Evolutionary conservation across 2,797 vertebrate species (phyloP), one percentile per base, ranked within the genome.

Genomic region (Trichosurus vulpecula): DNA sequence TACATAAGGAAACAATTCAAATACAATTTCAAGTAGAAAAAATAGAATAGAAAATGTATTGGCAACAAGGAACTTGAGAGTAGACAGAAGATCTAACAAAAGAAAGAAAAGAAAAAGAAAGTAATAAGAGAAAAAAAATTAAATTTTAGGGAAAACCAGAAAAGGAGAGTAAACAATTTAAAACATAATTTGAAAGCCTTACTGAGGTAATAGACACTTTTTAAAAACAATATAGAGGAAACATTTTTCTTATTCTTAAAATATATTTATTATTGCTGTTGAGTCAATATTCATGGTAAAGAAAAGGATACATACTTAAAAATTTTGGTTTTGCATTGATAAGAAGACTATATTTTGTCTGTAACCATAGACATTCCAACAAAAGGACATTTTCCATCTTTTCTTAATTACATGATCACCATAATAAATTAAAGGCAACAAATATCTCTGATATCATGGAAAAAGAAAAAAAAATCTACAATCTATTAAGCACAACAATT

Each of bases 241-340:
- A 13, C 31, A 61, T 61, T 61, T 61, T 61, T 97, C 96, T 96
- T 97, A 93, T 96, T 98, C 98, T 98, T 97, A 98, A 98, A 99
- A 98, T 96, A 97, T 87, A 98, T 99, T 99, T 99, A 98, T 99
- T 99, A 97, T 96, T 95, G 98, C 98, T 97, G 97, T 94, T 74
- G 97, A 98, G 95, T 98, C 97, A 96, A 96, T 94, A 96, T 97
- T 74, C 96, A 95, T 29, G 91, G 29, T 52, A 92, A 96, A 27
- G n/a, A 96, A 94, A 66, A 94, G 97, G 95, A 94, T 35, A 8
- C 91, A 35, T 90, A 94, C 90, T 35, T 35, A 35, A 66, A 96
- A 97, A 94, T 95, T n/a, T 31, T 97, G 61, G 55, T 90, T 95
- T 97, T 90, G 74, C 95, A 95, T 14, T 91, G 66, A 98, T 96